phyloP scores from a whole-genome alignment of 2,797 vertebrate genomes.

The Sebastes melanostomus region DNA sequence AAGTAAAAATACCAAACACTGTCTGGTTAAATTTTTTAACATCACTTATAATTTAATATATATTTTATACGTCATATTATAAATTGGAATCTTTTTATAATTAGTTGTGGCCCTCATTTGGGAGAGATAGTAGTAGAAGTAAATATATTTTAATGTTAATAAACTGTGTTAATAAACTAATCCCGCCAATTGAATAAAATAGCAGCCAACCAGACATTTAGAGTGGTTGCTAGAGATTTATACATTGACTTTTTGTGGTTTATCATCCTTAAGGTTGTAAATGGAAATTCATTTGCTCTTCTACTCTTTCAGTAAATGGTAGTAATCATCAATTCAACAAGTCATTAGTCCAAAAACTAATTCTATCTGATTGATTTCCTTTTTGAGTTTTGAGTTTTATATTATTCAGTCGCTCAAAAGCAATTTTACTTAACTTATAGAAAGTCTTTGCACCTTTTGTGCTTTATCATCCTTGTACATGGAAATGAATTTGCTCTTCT shows the following conservation, averaged over 20 bases:
- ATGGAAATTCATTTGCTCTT: not conserved
- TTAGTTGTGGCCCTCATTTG: not conserved
- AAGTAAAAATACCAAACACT: not conserved
- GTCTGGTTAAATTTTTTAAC: not conserved
- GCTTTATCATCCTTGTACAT: not conserved
- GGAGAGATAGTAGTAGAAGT: not conserved
- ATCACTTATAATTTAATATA: not conserved
- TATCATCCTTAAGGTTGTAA: not conserved
- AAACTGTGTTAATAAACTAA: not conserved
- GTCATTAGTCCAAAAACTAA: not conserved
- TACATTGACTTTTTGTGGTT: not conserved
- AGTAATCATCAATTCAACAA: not conserved
- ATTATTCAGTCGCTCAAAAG: accelerated
- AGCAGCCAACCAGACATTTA: not conserved
- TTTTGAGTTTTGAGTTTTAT: not conserved
- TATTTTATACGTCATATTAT: not conserved
- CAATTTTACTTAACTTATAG: not conserved
- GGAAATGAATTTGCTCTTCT: not conserved
- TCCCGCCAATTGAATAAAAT: not conserved
- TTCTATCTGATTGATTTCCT: not conserved
- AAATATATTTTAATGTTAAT: not conserved
- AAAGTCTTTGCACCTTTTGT: not conserved
- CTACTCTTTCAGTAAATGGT: not conserved
- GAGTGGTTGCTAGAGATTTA: not conserved
- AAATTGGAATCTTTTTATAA: not conserved